Evolutionary conservation across 2,888 invertebrate species (phyloP), one percentile per base, ranked within the genome.

Genomic region (Mongoloraphidia duomilia): DNA sequence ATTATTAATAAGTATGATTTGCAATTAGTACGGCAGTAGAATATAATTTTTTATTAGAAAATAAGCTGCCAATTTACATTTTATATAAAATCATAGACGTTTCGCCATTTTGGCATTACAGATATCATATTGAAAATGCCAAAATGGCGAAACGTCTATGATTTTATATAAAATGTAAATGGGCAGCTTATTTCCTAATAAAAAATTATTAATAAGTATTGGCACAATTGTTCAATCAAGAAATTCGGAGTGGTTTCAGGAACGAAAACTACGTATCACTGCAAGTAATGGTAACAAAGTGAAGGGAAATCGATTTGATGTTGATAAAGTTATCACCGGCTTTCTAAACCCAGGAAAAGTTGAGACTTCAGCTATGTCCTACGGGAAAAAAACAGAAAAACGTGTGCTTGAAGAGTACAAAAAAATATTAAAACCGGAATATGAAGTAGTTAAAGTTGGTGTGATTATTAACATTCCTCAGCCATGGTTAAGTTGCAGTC

Each of bases 401-500:
- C 8, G 6, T 33, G 52, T 49, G 11, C 47, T 52, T 1, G 35
- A 46, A 14, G 46, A 51, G 13, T 53, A 51, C 34, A 35, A 47
- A 34, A 48, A 51, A 36, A 6, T 46, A n/a, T 14, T 54, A 12
- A 34, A 44, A 34, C 37, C 34, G 10, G 36, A 38, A 33, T 49
- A 43, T 9, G 40, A 51, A 34, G 43, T 54, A 10, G 38, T 53
- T 37, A 40, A 49, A 48, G 53, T 53, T 41, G 52, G 54, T 8
- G 34, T 54, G 8, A 50, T 53, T 17, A 39, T 54, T 13, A 41
- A 14, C 10, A 2, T 50, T 8, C 12, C 17, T 10, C 47, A 53
- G 41, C 52, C 52, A 9, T 53, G 51, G 51, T 39, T 54, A 12
- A 12, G 47, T 37, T 54, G 52, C 41, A 51, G 48, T 14, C 52